Percentiles rank a stretch among this genome's conserved stretches.
Conservation (phyloP, 2,797 vertebrate species). For the Diglossa cyanea region DNA sequence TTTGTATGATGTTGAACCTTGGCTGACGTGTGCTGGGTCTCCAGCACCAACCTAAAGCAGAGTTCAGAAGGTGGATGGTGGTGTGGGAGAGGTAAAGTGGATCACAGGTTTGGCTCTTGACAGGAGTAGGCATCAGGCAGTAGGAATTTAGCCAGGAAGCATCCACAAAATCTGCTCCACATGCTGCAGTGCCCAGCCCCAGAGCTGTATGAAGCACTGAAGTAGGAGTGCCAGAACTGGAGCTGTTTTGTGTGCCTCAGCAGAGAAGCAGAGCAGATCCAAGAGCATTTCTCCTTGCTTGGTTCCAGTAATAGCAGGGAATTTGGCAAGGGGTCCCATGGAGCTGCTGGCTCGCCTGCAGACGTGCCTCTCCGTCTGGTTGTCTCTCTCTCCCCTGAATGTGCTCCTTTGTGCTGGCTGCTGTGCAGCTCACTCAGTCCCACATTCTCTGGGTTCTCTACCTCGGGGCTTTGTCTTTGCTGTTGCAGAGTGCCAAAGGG, state of each 20-base stretch:
- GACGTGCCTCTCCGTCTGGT: not conserved
- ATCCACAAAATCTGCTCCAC: not conserved
- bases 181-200: not conserved
- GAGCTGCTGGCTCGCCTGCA: not conserved
- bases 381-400: not conserved
- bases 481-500: not conserved
- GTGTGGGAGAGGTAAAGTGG: not conserved
- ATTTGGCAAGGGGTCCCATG: not conserved
- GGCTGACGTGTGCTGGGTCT: fast-evolving
- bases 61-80: not conserved
- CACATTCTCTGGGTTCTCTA: not conserved
- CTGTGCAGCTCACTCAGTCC: not conserved
- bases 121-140: not conserved
- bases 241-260: not conserved
- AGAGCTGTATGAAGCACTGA: not conserved
- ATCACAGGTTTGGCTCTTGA: not conserved
- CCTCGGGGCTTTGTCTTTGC: not conserved
- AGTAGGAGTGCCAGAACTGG: not conserved
- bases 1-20: not conserved
- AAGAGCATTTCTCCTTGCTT: not conserved
- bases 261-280: not conserved
- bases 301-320: not conserved
- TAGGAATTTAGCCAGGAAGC: not conserved
- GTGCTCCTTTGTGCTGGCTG: not conserved
- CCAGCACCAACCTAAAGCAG: not conserved